Evolutionary conservation across 1,140 invertebrate genomes (phyloP).

Genomic region (Brachionus rubens): DNA sequence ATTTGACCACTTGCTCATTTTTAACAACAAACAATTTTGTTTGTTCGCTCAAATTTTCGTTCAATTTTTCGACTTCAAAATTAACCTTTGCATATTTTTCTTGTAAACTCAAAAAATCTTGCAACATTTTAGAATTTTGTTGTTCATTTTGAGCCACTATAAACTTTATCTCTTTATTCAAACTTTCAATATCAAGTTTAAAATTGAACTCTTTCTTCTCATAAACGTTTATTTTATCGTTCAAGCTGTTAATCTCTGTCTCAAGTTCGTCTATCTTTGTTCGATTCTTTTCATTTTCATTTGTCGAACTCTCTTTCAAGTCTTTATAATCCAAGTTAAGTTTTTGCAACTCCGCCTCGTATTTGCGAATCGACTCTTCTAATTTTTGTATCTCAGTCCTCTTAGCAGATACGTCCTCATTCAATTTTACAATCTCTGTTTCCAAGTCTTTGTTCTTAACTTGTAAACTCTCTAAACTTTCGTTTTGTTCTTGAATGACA

Average conservation of each 20-base stretch:
- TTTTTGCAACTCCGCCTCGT: no score
- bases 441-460: background rate
- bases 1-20: background rate
- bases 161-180: slow-evolving; percentile 34
- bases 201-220: slow-evolving; percentile 6
- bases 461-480: background rate
- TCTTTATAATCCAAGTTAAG: background rate
- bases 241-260: background rate
- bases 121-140: slow-evolving; percentile 21
- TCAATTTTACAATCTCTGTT: background rate
- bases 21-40: background rate
- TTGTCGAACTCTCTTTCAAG: background rate
- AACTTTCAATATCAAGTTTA: slow-evolving; percentile 22
- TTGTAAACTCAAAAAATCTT: slow-evolving; percentile 26
- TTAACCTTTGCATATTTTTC: slow-evolving; percentile 31
- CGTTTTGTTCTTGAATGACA: slow-evolving; percentile 16
- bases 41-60: background rate
- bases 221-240: background rate
- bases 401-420: background rate
- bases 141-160: slow-evolving; percentile 32
- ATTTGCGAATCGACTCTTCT: no score
- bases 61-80: slow-evolving; percentile 7
- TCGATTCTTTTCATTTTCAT: background rate
- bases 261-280: background rate
- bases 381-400: no score